Base-by-base conservation (phyloP, 2,888 invertebrate species). In the Chalcis sispes region DNA sequence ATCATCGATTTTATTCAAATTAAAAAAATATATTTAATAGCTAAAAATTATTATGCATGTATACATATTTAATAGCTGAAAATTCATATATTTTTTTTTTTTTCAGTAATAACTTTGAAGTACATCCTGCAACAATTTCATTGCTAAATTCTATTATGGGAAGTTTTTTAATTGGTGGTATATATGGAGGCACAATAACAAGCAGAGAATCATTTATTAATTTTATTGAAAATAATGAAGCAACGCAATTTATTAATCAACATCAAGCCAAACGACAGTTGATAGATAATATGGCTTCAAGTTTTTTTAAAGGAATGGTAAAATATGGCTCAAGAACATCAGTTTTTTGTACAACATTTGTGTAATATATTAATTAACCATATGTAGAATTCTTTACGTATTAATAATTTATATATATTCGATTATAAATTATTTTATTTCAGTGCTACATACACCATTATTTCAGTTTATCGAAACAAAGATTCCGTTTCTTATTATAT, bases 201-300 rank as follows among this genome's bases (percentile, higher is more conserved):
- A 93, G 94, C 13, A 90, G 91, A 80, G 84, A 85, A 2, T 91
- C 93, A 0, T 94, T 93, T 82, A 79, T 92, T 52, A 90, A 92
- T 81, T 95, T 95, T 81, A 92, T 95, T 86, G 92, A 92, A 85
- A 93, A 90, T 79, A 95, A 95, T 88, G 92, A 94, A 89, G 95
- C 94, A 8, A 93, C 94, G 2, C 90, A 91, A 64, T 95, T 93
- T 86, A 89, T 89, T 64, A 91, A 91, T 65, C 93, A 93, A 77
- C 85, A 91, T 7, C 92, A 94, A 67, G 95, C 95, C 2, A 93
- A 94, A 93, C 92, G 91, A 90, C 91, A 91, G 82, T 86, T 95
- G 18, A 94, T 95, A 89, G 93, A 94, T 85, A 89, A 90, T 85
- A 93, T 95, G 0, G 93, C 92, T 0, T 61, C 93, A 20, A 92